A percentile compares a stretch with the other conserved stretches of the same genome.
These are phyloP conservation scores for Stenodera caucasica DNA, from an alignment of 2,888 invertebrate genomes.

Conservation along the genomic window DNA sequence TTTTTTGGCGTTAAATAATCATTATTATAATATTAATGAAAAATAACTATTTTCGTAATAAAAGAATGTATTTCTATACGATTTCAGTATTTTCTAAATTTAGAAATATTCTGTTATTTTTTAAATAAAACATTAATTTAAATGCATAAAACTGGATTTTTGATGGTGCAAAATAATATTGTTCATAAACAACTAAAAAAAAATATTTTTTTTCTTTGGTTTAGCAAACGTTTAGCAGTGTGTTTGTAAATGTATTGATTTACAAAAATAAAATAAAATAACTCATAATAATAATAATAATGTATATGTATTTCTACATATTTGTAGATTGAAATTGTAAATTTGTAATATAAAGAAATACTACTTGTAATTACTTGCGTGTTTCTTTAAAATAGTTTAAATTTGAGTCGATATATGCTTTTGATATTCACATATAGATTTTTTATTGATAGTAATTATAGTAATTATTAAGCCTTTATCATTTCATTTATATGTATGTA, in stretches of 20 bases:
- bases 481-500: too few relatives aligned
- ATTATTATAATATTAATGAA: not conserved
- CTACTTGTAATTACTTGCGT: not conserved
- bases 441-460: too few relatives aligned
- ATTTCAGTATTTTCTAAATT: not conserved
- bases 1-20: not conserved
- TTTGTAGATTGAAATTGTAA: conserved; percentile 33
- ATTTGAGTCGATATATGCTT: too few relatives aligned
- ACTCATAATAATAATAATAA: conserved; percentile 29
- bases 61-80: not conserved
- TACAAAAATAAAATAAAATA: conserved; percentile 24
- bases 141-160: not conserved
- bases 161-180: not conserved
- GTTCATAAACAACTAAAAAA: not conserved
- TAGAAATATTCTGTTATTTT: not conserved
- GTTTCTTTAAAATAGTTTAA: not conserved
- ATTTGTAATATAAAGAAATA: conserved; percentile 34
- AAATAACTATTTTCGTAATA: conserved; percentile 1
- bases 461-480: too few relatives aligned
- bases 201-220: not conserved
- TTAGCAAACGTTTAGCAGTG: not conserved
- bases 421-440: too few relatives aligned
- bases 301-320: conserved; percentile 32
- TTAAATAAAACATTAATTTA: not conserved
- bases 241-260: conserved; percentile 4